Conservation (phyloP, 2,797 vertebrate genomes). For the Diglossa cyanea region DNA sequence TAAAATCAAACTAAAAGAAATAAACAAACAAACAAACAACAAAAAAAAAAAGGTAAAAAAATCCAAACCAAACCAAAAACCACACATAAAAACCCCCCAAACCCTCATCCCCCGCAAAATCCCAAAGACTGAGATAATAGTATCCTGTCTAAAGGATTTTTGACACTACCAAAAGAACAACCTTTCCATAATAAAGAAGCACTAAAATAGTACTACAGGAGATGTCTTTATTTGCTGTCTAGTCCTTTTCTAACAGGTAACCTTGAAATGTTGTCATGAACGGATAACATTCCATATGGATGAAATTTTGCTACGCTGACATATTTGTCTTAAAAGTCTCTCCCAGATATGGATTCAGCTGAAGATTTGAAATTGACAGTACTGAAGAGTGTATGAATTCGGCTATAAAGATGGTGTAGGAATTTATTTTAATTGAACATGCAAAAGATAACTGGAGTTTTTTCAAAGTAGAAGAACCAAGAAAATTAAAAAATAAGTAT, state of each 20-base stretch:
- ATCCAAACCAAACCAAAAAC: background rate
- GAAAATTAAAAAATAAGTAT: background rate
- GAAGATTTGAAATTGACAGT: background rate
- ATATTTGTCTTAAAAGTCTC: background rate
- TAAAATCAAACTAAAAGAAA: background rate
- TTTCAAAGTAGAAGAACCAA: background rate
- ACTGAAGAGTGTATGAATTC: background rate
- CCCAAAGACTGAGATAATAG: background rate
- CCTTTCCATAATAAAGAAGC: background rate
- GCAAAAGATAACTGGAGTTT: background rate
- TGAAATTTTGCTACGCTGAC: background rate
- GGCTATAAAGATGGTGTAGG: background rate
- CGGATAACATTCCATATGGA: background rate
- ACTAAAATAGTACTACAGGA: background rate
- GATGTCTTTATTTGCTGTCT: background rate
- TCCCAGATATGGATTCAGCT: background rate
- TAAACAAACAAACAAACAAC: no score
- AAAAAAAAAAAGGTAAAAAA: background rate
- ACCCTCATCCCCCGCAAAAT: accelerated
- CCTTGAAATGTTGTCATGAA: background rate
- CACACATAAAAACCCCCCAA: accelerated
- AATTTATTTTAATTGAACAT: background rate
- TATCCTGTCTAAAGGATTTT: background rate
- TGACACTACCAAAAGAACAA: background rate
- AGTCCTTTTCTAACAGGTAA: background rate